Evolutionary conservation across 2,888 invertebrate genomes (phyloP), one percentile per base, ranked within the genome.

Genomic region (Ptychoptera contaminata): DNA sequence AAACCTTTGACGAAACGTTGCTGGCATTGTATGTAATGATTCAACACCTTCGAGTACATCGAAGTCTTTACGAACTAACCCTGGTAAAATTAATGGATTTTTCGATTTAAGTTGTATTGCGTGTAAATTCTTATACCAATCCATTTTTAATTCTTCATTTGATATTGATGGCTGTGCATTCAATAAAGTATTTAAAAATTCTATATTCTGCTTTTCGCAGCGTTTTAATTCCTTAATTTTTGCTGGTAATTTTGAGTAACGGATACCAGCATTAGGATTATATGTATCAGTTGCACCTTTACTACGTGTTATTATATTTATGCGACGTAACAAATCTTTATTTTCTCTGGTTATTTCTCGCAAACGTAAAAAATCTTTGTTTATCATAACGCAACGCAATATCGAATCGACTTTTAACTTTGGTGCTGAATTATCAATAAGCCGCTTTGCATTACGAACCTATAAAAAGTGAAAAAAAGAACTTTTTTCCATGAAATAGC

Each of bases 271-370:
- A 1, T 1, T 8, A 8, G 42, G 42, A 14, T 52, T 51, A 37
- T 48, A 50, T 8, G 43, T 43, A 16, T 44, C 32, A 5, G 44
- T 45, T 10, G 8, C 16, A 1, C 50, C 49, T 16, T 46, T 42
- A 1, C 45, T 46, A 2, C 50, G 49, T 11, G 46, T 44, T 8
- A 49, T 50, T 6, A 29, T 15, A 16, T 51, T 51, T 7, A 52
- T 12, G n/a, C 46, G 47, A 34, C 46, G 37, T 30, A 52, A 11
- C 2, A 52, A 23, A 0, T 32, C 9, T 4, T 47, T 45, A 41
- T 52, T 52, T 12, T 51, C 48, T 1, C 16, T 3, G 2, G 46
- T 38, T n/a, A 51, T 51, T 4, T 45, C 42, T 39, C 43, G 46
- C 10, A 48, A 45, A 8, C 43, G 36, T 9, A 38, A 40, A 14